Conservation (phyloP, 2,888 invertebrate genomes). For the Hymenopus coronatus region DNA sequence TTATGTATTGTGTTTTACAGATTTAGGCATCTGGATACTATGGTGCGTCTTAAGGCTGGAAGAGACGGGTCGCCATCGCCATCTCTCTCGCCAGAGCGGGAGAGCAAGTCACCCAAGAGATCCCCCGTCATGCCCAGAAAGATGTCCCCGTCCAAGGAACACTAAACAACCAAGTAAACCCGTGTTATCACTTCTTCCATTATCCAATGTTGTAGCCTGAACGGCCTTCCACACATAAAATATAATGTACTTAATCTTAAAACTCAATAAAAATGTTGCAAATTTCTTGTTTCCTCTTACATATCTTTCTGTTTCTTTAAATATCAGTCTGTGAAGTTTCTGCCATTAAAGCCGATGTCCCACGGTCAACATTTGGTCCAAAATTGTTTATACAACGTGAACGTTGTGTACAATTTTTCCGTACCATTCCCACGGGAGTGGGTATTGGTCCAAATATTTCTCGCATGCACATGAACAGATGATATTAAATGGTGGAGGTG, state of each 20-base stretch:
- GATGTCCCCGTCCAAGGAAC: constrained; percentile 13
- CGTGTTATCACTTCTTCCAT: neutral
- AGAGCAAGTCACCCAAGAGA: constrained; percentile 35
- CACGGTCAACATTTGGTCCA: too few species aligned
- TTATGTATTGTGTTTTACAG: constrained; percentile 47
- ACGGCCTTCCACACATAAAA: neutral
- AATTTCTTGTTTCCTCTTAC: neutral
- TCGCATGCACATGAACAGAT: too few species aligned
- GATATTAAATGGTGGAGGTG: too few species aligned
- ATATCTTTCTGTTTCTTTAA: neutral
- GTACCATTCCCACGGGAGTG: too few species aligned
- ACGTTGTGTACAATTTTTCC: too few species aligned
- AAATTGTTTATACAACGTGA: too few species aligned
- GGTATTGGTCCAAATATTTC: too few species aligned
- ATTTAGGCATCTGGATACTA: constrained; percentile 83
- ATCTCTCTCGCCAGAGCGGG: constrained; percentile 68
- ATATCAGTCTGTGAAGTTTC: too few species aligned
- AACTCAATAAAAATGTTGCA: neutral
- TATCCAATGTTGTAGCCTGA: neutral
- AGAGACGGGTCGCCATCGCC: constrained; percentile 60
- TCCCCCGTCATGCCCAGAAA: constrained; percentile 27
- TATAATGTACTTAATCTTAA: neutral
- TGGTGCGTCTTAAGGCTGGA: constrained; percentile 70
- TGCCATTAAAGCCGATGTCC: too few species aligned
- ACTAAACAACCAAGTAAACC: neutral